Percentiles rank a stretch among this genome's conserved stretches.
phyloP scores from a whole-genome alignment of 2,113 vertebrate genomes.

The Nothoprocta pentlandii region DNA sequence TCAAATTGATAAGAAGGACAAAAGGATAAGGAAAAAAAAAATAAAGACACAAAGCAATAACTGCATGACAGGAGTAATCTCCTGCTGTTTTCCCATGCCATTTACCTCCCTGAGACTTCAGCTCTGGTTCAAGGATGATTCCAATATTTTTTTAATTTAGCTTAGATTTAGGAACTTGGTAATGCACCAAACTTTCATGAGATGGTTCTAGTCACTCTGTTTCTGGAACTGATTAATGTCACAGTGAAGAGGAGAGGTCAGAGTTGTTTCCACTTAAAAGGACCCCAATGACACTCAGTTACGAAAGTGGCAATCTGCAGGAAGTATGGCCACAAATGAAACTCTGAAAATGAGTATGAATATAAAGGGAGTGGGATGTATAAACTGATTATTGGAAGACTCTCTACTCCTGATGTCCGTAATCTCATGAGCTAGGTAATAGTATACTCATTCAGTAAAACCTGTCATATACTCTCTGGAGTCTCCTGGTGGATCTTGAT shows the following conservation, averaged over 20 bases:
- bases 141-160: neutral
- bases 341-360: neutral
- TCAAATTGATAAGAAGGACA: neutral
- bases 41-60: neutral
- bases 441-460: neutral
- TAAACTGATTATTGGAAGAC: neutral
- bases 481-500: neutral
- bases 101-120: neutral
- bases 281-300: neutral
- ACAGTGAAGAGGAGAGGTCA: neutral
- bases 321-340: neutral
- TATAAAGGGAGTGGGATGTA: neutral
- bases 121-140: neutral
- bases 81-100: neutral
- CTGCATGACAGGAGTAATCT: neutral
- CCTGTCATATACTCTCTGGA: neutral
- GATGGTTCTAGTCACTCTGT: neutral
- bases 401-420: neutral
- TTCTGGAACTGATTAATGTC: neutral
- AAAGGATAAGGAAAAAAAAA: neutral
- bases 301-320: neutral
- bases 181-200: neutral
- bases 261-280: neutral
- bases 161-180: neutral
- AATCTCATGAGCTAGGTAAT: neutral